Percentiles rank a stretch among this genome's conserved stretches.
phyloP scores from a whole-genome alignment of 1,140 invertebrate genomes.

The Drosophila mojavensis region DNA sequence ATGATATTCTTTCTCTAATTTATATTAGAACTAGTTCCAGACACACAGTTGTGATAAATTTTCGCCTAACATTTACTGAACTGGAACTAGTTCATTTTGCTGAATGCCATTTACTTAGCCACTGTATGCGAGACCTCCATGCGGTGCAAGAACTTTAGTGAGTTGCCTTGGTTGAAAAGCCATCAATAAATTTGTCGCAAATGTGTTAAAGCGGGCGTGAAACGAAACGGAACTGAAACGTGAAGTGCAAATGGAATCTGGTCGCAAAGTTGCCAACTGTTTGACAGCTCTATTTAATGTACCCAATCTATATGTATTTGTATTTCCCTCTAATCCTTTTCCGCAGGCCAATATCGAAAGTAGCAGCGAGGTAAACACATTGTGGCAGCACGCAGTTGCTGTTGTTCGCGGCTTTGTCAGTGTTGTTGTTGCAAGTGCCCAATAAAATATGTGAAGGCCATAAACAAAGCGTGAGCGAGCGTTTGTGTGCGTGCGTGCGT shows the following conservation, averaged over 20 bases:
- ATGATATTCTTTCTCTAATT: too few species aligned
- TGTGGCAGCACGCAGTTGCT: conserved; percentile 6
- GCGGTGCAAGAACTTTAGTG: background rate
- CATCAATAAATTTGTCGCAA: background rate
- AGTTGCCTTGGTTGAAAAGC: background rate
- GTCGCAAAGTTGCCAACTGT: conserved; percentile 40
- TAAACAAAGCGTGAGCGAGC: background rate
- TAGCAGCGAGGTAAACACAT: conserved; percentile 7
- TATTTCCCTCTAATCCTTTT: conserved; percentile 31
- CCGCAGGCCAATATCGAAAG: conserved; percentile 10
- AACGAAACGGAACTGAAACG: conserved; percentile 2
- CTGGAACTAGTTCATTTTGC: background rate
- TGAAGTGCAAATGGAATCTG: conserved; percentile 25
- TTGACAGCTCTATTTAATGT: conserved; percentile 32
- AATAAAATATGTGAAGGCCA: conserved; percentile 44
- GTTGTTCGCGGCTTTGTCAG: background rate
- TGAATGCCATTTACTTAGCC: background rate
- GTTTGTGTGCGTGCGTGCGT: background rate
- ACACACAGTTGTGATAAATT: too few species aligned
- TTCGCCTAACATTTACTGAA: too few species aligned
- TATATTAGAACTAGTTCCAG: too few species aligned
- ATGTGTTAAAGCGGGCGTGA: background rate
- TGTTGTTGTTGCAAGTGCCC: conserved; percentile 3
- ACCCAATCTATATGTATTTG: background rate
- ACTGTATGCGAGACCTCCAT: background rate